Evolutionary conservation across 2,113 vertebrate genomes (phyloP), one percentile per base, ranked within the genome.

Genomic region (Varanus salvator): DNA sequence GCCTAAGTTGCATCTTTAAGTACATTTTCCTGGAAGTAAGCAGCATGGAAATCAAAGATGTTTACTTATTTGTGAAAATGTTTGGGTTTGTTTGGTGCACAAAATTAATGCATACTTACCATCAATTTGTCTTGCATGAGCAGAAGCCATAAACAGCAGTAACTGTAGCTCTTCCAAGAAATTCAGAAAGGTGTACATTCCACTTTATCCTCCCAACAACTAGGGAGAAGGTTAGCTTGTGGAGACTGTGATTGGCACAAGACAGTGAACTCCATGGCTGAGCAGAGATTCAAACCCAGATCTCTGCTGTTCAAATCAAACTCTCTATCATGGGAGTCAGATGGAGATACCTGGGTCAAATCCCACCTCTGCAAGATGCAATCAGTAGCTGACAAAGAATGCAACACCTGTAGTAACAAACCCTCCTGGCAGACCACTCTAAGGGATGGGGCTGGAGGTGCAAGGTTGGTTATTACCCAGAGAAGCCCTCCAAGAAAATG

Each of bases 131-230:
- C 15, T 48, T 69, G 31, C 64, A 25, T 57, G 38, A 7, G 54
- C 82, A 87, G 90, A 84, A 90, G 80, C 5, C 72, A 86, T 78
- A 38, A 92, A 84, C n/a, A 88, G 21, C 52, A 57, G 3, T 6
- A 17, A 31, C 6, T 19, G 14, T 6, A 4, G 38, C 50, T 71
- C 27, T 71, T 23, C 54, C 80, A 82, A 21, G 54, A 3, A 60
- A 7, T 34, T 60, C 54, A 64, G 17, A 7, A 19, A 64, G 31
- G 31, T 82, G 54, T 34, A 8, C 19, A 66, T 34, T 3, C 81
- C 38, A 6, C 60, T 66, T 66, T 27, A 66, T 44, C 57, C 21
- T 82, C 81, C n/a, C n/a, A 60, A 29, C 2, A n/a, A 77, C 14
- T 4, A 64, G n/a, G 72, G 17, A 44, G 52, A 8, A 64, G 17